phyloP scores from a whole-genome alignment of 2,113 vertebrate species.

The Acrocephalus kingi region DNA sequence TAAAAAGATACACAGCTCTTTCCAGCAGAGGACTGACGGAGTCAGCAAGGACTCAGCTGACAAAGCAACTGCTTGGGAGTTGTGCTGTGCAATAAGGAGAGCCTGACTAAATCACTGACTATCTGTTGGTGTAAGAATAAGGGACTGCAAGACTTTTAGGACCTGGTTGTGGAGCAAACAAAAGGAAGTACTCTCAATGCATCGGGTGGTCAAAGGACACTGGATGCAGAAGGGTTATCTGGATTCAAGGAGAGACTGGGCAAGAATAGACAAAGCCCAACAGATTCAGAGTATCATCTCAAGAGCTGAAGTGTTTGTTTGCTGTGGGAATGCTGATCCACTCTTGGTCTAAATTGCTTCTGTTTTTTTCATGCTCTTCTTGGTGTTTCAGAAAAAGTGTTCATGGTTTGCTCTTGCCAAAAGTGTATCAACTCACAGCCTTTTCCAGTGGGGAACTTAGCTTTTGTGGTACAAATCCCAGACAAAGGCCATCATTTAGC shows the following conservation, averaged over 20 bases:
- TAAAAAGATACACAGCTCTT: not conserved
- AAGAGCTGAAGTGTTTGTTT: not conserved
- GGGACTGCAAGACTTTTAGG: not conserved
- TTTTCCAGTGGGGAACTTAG: not conserved
- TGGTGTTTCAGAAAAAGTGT: not conserved
- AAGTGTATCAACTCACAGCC: not conserved
- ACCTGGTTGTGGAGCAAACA: not conserved
- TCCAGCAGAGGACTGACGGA: not conserved
- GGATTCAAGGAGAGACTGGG: not conserved
- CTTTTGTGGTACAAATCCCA: not conserved
- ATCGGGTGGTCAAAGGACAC: not conserved
- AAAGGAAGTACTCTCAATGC: not conserved
- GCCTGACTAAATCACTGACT: not conserved
- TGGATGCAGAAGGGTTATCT: not conserved
- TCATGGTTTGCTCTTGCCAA: not conserved
- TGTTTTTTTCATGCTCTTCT: not conserved
- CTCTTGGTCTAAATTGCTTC: not conserved
- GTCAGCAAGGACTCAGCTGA: not conserved
- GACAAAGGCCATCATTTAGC: not conserved
- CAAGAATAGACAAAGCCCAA: not conserved
- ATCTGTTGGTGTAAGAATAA: not conserved
- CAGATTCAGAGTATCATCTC: not conserved
- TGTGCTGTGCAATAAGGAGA: not conserved
- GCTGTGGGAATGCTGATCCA: not conserved
- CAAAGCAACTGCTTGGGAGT: not conserved